Evolutionary conservation across 2,113 vertebrate species (phyloP), one percentile per base, ranked within the genome.

Genomic region (Laterallus jamaicensis): DNA sequence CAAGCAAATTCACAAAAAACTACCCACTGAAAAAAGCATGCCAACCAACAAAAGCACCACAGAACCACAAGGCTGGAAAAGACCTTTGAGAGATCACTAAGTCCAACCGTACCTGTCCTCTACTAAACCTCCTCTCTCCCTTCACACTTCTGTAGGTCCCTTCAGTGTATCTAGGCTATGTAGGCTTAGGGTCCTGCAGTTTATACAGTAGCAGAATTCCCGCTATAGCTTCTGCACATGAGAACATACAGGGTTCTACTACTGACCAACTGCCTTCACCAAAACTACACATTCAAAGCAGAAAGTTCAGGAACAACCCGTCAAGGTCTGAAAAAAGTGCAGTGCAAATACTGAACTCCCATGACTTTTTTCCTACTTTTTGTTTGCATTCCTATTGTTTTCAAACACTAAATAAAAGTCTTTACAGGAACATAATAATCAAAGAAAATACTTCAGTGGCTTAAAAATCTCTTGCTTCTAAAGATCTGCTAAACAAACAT

Each of bases 171-270:
- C 25, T 20, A 25, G 21, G 19, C 32, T 59, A 39, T 2, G 3
- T 0, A 59, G 14, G 40, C 22, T 37, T 21, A 3, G 1, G 32
- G 40, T 62, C 28, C 55, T 0, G 0, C 35, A 31, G 31, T 24
- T 74, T 63, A 37, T 8, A 15, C 44, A 60, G 37, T 1, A 54
- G 71, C 67, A 77, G 21, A 25, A 55, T 12, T 67, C 47, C 25
- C 47, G 25, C 35, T 14, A 20, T 4, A 54, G 49, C 32, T 82
- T 35, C 50, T 74, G 47, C 76, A 63, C 9, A 24, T 2, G 12
- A 32, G 7, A 70, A 55, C 0, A 4, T 17, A 17, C 5, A 11
- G 10, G 29, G 16, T 74, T 37, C 47, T 26, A 29, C n/a, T n/a
- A 39, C 9, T 0, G 2, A 75, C n/a, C 35, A 69, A 2, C 6